These are phyloP conservation scores for Marisa cornuarietis DNA, from an alignment of 1,140 invertebrate genomes.

Conservation along the genomic window DNA sequence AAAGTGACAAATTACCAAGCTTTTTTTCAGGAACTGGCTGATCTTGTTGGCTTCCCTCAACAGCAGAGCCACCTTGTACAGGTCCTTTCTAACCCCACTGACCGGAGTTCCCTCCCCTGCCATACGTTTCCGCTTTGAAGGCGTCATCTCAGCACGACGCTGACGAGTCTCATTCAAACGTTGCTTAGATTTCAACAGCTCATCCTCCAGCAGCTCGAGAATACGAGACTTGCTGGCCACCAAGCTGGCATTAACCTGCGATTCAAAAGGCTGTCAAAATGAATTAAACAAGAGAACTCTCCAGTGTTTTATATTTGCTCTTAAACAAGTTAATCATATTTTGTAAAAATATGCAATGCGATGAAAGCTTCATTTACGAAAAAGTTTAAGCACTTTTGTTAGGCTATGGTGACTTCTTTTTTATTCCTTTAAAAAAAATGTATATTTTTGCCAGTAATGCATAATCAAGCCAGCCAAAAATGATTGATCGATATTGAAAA, in stretches of 20 bases:
- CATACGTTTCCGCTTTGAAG: slow-evolving; percentile 20
- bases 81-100: slow-evolving; percentile 33
- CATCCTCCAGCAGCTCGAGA: slow-evolving; percentile 43
- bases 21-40: slow-evolving; percentile 57
- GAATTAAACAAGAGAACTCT: too few species aligned
- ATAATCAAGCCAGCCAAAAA: too few species aligned
- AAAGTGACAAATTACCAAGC: slow-evolving; percentile 43
- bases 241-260: slow-evolving; percentile 25
- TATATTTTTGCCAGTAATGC: too few species aligned
- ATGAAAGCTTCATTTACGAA: too few species aligned
- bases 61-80: slow-evolving; percentile 55
- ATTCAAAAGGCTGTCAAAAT: neutral
- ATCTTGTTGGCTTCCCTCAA: slow-evolving; percentile 64
- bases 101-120: neutral
- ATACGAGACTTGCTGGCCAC: slow-evolving; percentile 34
- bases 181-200: slow-evolving; percentile 37
- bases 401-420: too few species aligned
- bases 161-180: slow-evolving; percentile 51
- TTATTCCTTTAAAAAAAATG: too few species aligned
- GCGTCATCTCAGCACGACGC: slow-evolving; percentile 40
- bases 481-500: too few species aligned
- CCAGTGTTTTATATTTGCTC: too few species aligned
- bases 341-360: too few species aligned
- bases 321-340: too few species aligned
- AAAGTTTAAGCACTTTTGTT: too few species aligned